Conservation (phyloP, 2,888 invertebrate species). For the Desoria tigrina region DNA sequence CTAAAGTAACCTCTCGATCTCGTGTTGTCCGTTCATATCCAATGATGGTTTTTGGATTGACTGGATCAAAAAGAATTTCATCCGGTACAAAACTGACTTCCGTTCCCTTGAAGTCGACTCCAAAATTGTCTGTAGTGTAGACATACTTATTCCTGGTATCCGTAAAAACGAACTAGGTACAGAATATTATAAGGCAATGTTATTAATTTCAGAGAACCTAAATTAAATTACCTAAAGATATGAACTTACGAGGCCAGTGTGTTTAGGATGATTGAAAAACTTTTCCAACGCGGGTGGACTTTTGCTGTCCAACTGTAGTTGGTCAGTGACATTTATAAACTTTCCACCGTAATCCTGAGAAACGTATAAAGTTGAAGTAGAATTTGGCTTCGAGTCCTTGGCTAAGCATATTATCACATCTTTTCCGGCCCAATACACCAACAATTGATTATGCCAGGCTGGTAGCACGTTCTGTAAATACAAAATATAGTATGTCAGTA, state of each 20-base stretch:
- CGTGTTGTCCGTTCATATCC: conserved; percentile 73
- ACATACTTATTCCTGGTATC: conserved; percentile 75
- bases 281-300: conserved; percentile 74
- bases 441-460: conserved; percentile 83
- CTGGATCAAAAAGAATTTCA: conserved; percentile 74
- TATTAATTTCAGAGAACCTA: too few species aligned
- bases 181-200: not conserved
- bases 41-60: conserved; percentile 69
- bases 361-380: conserved; percentile 75
- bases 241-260: conserved; percentile 78
- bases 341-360: conserved; percentile 83
- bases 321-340: conserved; percentile 72
- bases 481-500: not conserved
- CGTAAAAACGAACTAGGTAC: conserved; percentile 77
- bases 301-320: conserved; percentile 64
- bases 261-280: conserved; percentile 80
- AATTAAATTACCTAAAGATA: too few species aligned
- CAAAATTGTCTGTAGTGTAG: conserved; percentile 75
- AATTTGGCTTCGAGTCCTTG: conserved; percentile 62
- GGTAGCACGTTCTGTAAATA: conserved; percentile 70
- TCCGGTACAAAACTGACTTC: conserved; percentile 74
- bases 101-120: conserved; percentile 66
- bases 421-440: conserved; percentile 91
- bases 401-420: conserved; percentile 85
- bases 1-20: conserved; percentile 63